A percentile compares a stretch with the other conserved stretches of the same genome.
These are phyloP conservation scores for Hyles lineata DNA, from an alignment of 2,888 invertebrate species.

Conservation along the genomic window DNA sequence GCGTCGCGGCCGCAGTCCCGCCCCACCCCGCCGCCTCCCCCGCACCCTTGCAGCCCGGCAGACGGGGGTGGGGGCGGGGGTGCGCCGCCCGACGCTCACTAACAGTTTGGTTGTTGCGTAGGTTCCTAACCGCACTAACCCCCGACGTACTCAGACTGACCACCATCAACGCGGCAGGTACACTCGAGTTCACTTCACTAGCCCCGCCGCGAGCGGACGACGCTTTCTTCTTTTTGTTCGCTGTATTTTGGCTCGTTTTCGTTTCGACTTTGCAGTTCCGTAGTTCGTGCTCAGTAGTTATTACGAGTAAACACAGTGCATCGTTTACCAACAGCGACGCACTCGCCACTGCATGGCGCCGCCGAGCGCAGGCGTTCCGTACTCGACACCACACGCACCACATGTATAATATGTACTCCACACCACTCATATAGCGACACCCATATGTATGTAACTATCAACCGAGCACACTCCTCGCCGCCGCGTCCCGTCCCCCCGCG, in stretches of 20 bases:
- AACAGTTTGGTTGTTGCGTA: constrained; percentile 57
- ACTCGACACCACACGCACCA: constrained; percentile 35
- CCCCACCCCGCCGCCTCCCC: background rate
- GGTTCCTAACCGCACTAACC: constrained; percentile 84
- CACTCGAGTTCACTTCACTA: constrained; percentile 58
- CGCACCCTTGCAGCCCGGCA: no score
- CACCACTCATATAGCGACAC: background rate
- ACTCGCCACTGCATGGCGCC: constrained; percentile 4
- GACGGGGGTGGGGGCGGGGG: background rate
- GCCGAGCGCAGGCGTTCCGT: constrained; percentile 64
- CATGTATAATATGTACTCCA: background rate
- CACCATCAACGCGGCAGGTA: constrained; percentile 83
- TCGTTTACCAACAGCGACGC: background rate
- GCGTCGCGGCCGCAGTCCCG: background rate
- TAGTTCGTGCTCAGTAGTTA: constrained; percentile 12
- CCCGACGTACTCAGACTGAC: constrained; percentile 84
- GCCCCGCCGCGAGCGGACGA: constrained; percentile 60
- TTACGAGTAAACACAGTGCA: background rate
- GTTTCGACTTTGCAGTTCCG: constrained; percentile 42
- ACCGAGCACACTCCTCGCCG: background rate
- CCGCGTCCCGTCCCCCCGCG: background rate
- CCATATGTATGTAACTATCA: constrained; percentile 7
- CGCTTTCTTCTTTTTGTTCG: constrained; percentile 75
- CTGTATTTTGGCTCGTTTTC: constrained; percentile 58
- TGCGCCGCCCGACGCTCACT: constrained; percentile 4